Conservation (phyloP, 2,113 vertebrate species). For the Zosterops pallidus region DNA sequence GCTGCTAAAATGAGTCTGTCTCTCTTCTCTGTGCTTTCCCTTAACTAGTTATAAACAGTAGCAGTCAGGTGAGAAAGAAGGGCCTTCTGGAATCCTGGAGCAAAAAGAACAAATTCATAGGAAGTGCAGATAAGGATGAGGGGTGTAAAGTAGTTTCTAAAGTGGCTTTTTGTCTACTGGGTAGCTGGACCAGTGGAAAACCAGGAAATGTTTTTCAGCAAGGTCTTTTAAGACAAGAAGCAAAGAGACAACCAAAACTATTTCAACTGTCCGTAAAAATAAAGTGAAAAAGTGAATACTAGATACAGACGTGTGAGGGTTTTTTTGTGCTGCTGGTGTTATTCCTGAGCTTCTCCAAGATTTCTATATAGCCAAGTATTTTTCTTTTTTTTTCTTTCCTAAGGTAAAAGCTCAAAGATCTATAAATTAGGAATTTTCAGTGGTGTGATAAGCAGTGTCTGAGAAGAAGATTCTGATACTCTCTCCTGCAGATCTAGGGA, state of each 20-base stretch:
- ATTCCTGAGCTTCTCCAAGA: neutral
- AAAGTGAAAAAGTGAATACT: neutral
- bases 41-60: neutral
- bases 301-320: accelerated
- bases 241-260: neutral
- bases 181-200: neutral
- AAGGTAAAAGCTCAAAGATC: neutral
- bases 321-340: neutral
- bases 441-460: neutral
- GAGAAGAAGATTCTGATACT: neutral
- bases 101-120: neutral
- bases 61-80: neutral
- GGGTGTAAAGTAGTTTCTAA: neutral
- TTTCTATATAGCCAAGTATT: neutral
- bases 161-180: neutral
- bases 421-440: neutral
- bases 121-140: neutral
- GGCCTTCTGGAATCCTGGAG: neutral
- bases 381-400: neutral
- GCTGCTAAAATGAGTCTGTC: neutral
- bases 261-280: neutral
- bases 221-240: neutral
- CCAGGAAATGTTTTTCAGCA: neutral
- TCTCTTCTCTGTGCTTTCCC: neutral
- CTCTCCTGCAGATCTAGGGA: neutral